phyloP scores from a whole-genome alignment of 2,888 invertebrate genomes.

The Allophyes oxyacanthae region DNA sequence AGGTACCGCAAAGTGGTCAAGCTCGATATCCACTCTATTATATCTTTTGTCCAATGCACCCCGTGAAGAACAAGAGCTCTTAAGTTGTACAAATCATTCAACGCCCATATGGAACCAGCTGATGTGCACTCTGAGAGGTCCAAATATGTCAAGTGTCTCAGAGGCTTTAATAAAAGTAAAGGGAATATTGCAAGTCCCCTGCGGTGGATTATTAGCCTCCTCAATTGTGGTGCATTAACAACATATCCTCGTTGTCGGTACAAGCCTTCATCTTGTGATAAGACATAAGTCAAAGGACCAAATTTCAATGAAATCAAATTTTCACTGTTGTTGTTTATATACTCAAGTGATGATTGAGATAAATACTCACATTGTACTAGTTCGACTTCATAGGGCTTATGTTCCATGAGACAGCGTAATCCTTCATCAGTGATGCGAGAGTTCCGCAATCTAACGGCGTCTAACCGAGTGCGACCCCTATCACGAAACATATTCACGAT shows the following conservation, averaged over 20 bases:
- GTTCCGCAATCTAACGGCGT: conserved; percentile 92
- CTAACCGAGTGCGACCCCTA: conserved; percentile 91
- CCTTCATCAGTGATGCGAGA: conserved; percentile 93
- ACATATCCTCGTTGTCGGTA: conserved; percentile 84
- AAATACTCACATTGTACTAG: conserved; percentile 93
- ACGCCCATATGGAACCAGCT: conserved; percentile 91
- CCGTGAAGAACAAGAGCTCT: conserved; percentile 94
- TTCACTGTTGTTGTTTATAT: conserved; percentile 91
- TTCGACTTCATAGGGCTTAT: conserved; percentile 93
- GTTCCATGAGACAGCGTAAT: conserved; percentile 91
- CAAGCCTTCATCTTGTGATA: conserved; percentile 85
- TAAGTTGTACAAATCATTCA: conserved; percentile 91
- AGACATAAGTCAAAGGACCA: conserved; percentile 91
- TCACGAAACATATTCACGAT: conserved; percentile 93
- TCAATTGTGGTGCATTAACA: conserved; percentile 90
- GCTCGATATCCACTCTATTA: conserved; percentile 90
- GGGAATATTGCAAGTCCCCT: conserved; percentile 83
- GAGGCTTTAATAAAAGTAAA: conserved; percentile 88
- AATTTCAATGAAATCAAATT: conserved; percentile 92
- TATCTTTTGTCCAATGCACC: conserved; percentile 91
- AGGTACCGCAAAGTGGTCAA: conserved; percentile 91
- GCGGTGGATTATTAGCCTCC: conserved; percentile 89
- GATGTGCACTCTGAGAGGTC: conserved; percentile 92
- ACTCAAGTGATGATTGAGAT: conserved; percentile 90
- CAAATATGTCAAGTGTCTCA: conserved; percentile 91